Conservation (phyloP, 2,888 invertebrate species). For the Eupithecia exiguata region DNA sequence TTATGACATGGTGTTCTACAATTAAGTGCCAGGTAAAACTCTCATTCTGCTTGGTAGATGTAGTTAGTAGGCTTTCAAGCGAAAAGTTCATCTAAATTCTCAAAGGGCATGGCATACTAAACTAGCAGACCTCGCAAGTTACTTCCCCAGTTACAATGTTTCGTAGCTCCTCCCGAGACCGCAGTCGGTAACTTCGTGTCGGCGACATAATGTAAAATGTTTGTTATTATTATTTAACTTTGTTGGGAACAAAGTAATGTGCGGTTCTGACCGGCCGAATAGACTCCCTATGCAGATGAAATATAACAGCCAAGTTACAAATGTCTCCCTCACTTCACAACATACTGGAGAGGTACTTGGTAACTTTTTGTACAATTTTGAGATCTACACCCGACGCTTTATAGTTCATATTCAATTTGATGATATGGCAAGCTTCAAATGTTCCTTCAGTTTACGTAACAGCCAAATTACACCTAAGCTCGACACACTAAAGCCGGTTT, state of each 20-base stretch:
- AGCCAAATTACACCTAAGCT: conserved; percentile 14
- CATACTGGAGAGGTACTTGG: background rate
- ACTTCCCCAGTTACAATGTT: conserved; percentile 40
- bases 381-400: background rate
- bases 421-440: background rate
- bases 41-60: background rate
- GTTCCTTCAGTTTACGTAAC: background rate
- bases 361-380: background rate
- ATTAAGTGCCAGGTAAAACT: background rate
- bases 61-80: background rate
- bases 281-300: conserved; percentile 39
- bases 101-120: conserved; percentile 19
- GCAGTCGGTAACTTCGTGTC: conserved; percentile 47
- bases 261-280: conserved; percentile 45
- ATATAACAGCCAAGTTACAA: background rate
- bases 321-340: background rate
- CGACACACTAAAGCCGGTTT: background rate
- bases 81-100: conserved; percentile 3
- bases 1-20: background rate
- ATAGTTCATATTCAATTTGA: background rate
- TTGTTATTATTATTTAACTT: conserved; percentile 59
- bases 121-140: conserved; percentile 1
- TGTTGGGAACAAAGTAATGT: conserved; percentile 50
- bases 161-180: conserved; percentile 48
- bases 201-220: conserved; percentile 54